Evolutionary conservation across 2,888 invertebrate genomes (phyloP).

Genomic region (Rambutsinella grinnellia): DNA sequence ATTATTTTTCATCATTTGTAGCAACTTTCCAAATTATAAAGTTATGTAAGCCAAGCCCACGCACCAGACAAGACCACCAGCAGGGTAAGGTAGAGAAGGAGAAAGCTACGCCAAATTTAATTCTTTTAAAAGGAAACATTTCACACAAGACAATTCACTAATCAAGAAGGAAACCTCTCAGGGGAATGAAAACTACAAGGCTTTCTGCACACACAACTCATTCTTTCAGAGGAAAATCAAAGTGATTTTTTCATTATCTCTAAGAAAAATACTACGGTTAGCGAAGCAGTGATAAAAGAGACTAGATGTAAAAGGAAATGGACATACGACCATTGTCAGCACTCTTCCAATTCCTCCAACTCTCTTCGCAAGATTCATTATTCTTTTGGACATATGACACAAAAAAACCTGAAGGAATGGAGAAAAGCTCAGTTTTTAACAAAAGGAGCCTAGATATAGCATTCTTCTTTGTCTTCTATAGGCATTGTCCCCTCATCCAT

Average conservation of each 20-base stretch:
- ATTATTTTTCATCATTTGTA: neutral
- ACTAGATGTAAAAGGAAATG: neutral
- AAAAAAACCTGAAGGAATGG: conserved; percentile 15
- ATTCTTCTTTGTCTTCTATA: conserved; percentile 23
- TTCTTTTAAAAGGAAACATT: neutral
- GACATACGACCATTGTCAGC: neutral
- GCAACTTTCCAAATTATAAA: neutral
- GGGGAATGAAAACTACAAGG: neutral
- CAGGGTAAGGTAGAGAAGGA: too few relatives aligned
- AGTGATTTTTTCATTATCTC: neutral
- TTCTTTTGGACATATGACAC: conserved; percentile 41
- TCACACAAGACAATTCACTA: neutral
- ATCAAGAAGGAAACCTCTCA: neutral
- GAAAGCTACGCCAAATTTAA: neutral
- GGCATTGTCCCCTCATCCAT: neutral
- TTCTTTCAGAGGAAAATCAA: neutral
- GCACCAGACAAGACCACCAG: too few relatives aligned
- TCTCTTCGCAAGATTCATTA: conserved; percentile 43
- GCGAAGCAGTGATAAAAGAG: neutral
- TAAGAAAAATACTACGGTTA: neutral
- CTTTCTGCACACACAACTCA: neutral
- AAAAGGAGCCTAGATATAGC: conserved; percentile 11
- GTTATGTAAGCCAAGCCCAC: neutral
- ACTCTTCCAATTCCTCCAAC: conserved; percentile 25
- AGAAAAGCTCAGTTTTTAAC: conserved; percentile 18